Evolutionary conservation across 2,113 vertebrate genomes (phyloP).

Genomic region (Galbula dea): DNA sequence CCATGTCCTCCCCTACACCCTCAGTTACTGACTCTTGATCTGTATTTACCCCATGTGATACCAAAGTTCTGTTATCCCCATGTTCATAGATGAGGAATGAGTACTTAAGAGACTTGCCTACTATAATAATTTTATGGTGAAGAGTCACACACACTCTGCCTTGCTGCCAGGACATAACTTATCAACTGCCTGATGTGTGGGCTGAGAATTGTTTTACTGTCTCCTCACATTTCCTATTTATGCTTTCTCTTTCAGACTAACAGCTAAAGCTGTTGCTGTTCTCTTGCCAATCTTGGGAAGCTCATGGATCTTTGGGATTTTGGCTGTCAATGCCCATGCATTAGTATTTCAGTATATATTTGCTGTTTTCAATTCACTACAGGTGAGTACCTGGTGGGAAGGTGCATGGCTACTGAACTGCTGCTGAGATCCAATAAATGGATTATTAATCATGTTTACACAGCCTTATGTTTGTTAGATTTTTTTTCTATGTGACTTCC

Average conservation of each 20-base stretch:
- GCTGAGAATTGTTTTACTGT: not conserved
- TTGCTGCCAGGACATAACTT: not conserved
- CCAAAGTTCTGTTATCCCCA: not conserved
- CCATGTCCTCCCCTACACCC: not conserved
- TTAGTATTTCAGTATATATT: conserved; percentile 93
- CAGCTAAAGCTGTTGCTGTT: conserved; percentile 91
- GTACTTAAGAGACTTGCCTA: not conserved
- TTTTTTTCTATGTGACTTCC: not conserved
- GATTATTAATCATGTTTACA: not conserved
- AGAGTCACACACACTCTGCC: not conserved
- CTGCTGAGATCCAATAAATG: not conserved
- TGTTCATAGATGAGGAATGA: not conserved
- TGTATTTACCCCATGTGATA: not conserved
- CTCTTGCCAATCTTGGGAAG: conserved; percentile 93
- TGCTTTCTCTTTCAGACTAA: conserved; percentile 76
- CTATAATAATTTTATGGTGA: not conserved
- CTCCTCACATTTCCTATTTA: not conserved
- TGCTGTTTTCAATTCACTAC: conserved; percentile 92
- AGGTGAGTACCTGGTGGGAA: conserved; percentile 72
- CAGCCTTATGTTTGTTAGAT: not conserved
- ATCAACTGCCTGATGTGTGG: too few relatives aligned
- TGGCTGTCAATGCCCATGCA: conserved; percentile 85
- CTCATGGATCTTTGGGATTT: conserved; percentile 93
- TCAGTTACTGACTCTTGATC: not conserved
- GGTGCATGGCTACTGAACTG: not conserved